Conservation (phyloP, 1,140 invertebrate genomes). For the Papilio aristodemus region DNA sequence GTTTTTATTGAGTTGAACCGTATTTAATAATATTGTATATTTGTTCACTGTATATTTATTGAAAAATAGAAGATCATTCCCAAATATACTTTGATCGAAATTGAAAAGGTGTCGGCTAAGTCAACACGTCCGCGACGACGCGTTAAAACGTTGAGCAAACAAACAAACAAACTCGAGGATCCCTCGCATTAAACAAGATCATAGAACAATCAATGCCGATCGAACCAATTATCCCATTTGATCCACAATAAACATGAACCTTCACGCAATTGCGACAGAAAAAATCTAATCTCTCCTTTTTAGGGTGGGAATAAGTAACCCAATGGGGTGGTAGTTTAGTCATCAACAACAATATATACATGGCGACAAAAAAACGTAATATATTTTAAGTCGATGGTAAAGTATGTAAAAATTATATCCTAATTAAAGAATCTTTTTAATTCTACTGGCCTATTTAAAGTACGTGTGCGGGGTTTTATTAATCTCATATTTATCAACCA, state of each 20-base stretch:
- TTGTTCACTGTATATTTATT: too few species aligned
- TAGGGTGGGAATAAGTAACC: conserved; percentile 2
- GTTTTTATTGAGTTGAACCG: too few species aligned
- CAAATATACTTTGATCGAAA: conserved; percentile 5
- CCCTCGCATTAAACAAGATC: conserved; percentile 43
- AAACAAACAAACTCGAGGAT: conserved; percentile 39
- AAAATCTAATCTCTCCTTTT: conserved; percentile 45
- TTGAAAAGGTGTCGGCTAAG: conserved; percentile 13
- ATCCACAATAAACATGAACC: conserved; percentile 47
- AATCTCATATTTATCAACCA: too few species aligned
- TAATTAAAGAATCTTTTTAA: too few species aligned
- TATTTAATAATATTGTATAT: too few species aligned
- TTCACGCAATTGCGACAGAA: conserved; percentile 41
- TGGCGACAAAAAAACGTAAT: not conserved
- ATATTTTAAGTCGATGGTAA: not conserved
- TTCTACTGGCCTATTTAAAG: too few species aligned
- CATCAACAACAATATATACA: not conserved
- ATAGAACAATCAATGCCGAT: conserved; percentile 51
- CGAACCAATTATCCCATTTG: conserved; percentile 48
- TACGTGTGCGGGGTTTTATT: too few species aligned
- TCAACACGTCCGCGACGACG: conserved; percentile 24
- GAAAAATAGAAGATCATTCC: conserved; percentile 1
- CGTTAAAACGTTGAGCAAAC: conserved; percentile 33
- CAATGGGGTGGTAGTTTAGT: conserved; percentile 5
- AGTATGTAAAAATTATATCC: too few species aligned